These are phyloP conservation scores for Picus viridis DNA, from an alignment of 2,797 vertebrate species.

Conservation along the genomic window DNA sequence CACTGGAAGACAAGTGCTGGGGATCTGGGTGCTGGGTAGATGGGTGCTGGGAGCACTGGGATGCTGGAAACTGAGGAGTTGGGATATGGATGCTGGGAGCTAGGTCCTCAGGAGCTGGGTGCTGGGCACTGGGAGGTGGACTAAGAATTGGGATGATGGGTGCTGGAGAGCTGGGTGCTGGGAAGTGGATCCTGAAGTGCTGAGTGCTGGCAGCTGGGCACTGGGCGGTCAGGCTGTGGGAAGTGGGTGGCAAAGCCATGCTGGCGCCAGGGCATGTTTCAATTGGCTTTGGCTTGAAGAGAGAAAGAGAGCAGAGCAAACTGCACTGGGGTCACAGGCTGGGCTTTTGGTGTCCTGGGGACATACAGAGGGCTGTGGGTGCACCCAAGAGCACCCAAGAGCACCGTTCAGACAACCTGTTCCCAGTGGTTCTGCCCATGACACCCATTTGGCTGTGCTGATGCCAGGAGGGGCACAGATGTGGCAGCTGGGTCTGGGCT, in stretches of 20 bases:
- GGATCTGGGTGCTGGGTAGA: background rate
- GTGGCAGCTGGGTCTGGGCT: no score
- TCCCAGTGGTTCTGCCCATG: background rate
- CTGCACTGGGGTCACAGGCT: rapidly evolving
- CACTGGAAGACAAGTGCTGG: background rate
- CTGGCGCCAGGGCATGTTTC: background rate
- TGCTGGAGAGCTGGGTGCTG: background rate
- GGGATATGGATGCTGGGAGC: background rate
- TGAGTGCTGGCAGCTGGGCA: background rate
- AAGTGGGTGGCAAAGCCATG: background rate
- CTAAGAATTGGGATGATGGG: background rate
- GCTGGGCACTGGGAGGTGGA: background rate
- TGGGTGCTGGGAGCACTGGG: background rate
- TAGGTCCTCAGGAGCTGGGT: background rate
- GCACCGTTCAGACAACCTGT: background rate
- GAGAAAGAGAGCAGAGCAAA: background rate
- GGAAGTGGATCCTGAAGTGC: background rate
- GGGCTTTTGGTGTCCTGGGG: background rate
- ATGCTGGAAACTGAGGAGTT: background rate
- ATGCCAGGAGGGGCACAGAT: background rate
- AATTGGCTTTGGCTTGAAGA: background rate
- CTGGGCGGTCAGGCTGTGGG: background rate
- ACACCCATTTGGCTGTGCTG: rapidly evolving
- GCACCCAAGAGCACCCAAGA: background rate
- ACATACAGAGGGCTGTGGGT: background rate